These are phyloP conservation scores for Hydrocynus forskahlii DNA, from an alignment of 2,797 vertebrate genomes.

Conservation along the genomic window DNA sequence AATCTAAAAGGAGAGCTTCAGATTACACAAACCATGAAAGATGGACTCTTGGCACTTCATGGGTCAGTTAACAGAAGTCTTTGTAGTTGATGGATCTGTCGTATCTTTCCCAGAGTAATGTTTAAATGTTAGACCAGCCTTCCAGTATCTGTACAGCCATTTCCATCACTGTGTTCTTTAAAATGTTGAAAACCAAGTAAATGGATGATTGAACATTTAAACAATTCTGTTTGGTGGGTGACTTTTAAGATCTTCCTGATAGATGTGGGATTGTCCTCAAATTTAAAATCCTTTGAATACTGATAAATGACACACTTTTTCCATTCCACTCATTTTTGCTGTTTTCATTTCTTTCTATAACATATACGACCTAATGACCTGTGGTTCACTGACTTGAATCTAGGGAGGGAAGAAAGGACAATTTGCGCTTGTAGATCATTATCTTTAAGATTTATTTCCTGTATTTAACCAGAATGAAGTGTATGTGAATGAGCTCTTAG, in stretches of 20 bases:
- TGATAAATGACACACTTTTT: background rate
- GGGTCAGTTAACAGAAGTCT: background rate
- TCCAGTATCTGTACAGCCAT: background rate
- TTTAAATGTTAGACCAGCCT: background rate
- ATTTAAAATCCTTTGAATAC: background rate
- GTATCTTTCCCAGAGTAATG: background rate
- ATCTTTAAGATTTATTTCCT: background rate
- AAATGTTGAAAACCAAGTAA: background rate
- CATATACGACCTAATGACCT: background rate
- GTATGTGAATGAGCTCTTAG: background rate
- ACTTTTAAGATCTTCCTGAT: background rate
- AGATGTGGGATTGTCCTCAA: background rate
- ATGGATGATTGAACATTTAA: background rate
- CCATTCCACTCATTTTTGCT: background rate
- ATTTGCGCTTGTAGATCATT: background rate
- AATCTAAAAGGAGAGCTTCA: background rate
- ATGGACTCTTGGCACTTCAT: no score
- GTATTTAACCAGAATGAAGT: background rate
- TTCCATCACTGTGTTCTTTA: background rate
- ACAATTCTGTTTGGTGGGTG: slow-evolving; percentile 12
- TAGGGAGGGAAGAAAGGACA: background rate
- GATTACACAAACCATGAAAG: background rate
- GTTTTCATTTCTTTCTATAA: background rate
- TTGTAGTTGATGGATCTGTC: background rate
- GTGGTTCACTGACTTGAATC: background rate